A percentile compares a stretch with the other conserved stretches of the same genome.
These are phyloP conservation scores for Chlorops oryzae DNA, from an alignment of 1,140 invertebrate genomes.

Conservation along the genomic window DNA sequence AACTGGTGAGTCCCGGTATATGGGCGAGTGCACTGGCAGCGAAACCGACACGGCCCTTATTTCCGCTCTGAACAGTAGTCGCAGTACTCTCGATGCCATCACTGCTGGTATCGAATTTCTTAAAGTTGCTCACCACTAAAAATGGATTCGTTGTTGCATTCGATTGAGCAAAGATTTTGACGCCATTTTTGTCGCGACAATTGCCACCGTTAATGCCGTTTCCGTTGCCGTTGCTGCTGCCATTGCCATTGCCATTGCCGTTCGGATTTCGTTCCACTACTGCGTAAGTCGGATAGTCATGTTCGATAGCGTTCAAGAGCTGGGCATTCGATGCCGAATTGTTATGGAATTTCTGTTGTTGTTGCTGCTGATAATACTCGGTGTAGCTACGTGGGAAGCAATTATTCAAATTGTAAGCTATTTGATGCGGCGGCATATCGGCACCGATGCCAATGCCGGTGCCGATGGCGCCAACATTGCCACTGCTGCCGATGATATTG, in stretches of 20 bases:
- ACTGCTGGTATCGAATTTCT: constrained; percentile 32
- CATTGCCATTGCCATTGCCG: not conserved
- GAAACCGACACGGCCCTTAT: constrained; percentile 6
- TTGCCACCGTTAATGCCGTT: constrained; percentile 13
- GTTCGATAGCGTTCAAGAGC: constrained; percentile 26
- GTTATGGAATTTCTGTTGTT: constrained; percentile 21
- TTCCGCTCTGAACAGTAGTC: constrained; percentile 14
- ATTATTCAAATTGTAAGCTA: constrained; percentile 34
- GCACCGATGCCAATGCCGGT: not conserved
- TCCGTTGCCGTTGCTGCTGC: constrained; percentile 16
- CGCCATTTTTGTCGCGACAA: not conserved
- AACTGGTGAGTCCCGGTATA: not conserved
- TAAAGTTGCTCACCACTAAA: constrained; percentile 29
- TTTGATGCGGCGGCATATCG: constrained; percentile 26
- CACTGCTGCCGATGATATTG: too few species aligned
- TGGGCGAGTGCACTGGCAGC: not conserved
- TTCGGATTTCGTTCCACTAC: constrained; percentile 22
- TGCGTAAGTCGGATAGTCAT: constrained; percentile 33
- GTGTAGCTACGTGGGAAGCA: constrained; percentile 38
- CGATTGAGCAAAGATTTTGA: too few species aligned
- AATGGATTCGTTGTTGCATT: constrained; percentile 34
- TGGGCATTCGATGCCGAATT: constrained; percentile 29
- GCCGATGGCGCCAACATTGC: constrained; percentile 5
- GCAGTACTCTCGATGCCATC: constrained; percentile 1
- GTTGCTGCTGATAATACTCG: constrained; percentile 31